phyloP scores from a whole-genome alignment of 2,888 invertebrate species.

The Xanthia icteritia region DNA sequence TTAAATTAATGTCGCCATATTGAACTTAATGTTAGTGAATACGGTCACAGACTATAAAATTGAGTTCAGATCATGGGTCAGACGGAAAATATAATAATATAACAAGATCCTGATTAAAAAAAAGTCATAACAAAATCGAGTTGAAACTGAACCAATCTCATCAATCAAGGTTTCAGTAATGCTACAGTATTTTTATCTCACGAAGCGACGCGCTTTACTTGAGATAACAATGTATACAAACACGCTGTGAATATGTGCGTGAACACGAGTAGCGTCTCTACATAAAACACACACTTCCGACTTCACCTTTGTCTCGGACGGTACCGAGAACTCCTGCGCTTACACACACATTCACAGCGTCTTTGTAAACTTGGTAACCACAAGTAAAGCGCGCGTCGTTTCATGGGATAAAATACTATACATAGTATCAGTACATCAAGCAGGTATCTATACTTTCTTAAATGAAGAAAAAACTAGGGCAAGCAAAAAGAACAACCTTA shows the following conservation, averaged over 20 bases:
- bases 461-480: not conserved
- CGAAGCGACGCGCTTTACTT: too few relatives aligned
- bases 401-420: too few relatives aligned
- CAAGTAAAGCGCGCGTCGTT: too few relatives aligned
- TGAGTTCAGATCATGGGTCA: not conserved
- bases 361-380: too few relatives aligned
- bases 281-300: too few relatives aligned
- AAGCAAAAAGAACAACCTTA: not conserved
- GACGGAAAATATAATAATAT: not conserved
- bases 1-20: constrained; percentile 23
- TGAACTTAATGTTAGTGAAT: constrained; percentile 17
- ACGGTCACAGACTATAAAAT: not conserved
- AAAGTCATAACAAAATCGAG: not conserved
- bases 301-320: too few relatives aligned
- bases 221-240: too few relatives aligned
- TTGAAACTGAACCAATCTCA: not conserved
- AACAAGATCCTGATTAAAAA: not conserved
- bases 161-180: not conserved
- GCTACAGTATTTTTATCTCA: not conserved
- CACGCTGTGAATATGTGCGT: too few relatives aligned
- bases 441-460: not conserved
- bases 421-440: not conserved
- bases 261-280: too few relatives aligned
- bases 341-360: too few relatives aligned
- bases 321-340: too few relatives aligned